Evolutionary conservation across 1,140 invertebrate species (phyloP).

Genomic region (Leguminivora glycinivorella): DNA sequence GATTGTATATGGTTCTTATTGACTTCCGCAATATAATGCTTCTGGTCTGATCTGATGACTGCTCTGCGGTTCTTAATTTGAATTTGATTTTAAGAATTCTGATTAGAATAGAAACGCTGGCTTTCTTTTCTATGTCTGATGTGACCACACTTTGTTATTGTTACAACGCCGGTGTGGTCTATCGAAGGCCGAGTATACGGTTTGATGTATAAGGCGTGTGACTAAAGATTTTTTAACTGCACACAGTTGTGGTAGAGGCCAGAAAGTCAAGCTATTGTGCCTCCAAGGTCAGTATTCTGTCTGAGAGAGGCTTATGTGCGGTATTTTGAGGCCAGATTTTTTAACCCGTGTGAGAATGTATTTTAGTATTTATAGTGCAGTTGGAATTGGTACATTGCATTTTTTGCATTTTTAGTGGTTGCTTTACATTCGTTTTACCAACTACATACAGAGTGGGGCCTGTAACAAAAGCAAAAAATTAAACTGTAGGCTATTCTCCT

Average conservation of each 20-base stretch:
- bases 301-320: slow-evolving; percentile 44
- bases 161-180: slow-evolving; percentile 31
- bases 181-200: slow-evolving; percentile 30
- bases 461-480: too few relatives aligned
- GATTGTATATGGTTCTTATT: neutral
- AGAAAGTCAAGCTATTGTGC: slow-evolving; percentile 58
- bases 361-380: slow-evolving; percentile 7
- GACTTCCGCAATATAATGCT: neutral
- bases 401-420: neutral
- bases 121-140: slow-evolving; percentile 14
- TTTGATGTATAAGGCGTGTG: slow-evolving; percentile 32
- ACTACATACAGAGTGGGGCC: too few relatives aligned
- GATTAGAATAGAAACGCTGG: slow-evolving; percentile 25
- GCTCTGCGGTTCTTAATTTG: slow-evolving; percentile 14
- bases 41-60: neutral
- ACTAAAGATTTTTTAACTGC: slow-evolving; percentile 37
- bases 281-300: slow-evolving; percentile 65
- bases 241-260: slow-evolving; percentile 43
- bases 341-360: slow-evolving; percentile 44
- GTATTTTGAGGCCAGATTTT: slow-evolving; percentile 58
- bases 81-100: slow-evolving; percentile 14
- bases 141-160: slow-evolving; percentile 12
- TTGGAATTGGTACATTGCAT: slow-evolving; percentile 2
- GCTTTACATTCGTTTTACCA: neutral
- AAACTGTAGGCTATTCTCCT: too few relatives aligned